Evolutionary conservation across 2,888 invertebrate species (phyloP).

Genomic region (Flexamia atlantica): DNA sequence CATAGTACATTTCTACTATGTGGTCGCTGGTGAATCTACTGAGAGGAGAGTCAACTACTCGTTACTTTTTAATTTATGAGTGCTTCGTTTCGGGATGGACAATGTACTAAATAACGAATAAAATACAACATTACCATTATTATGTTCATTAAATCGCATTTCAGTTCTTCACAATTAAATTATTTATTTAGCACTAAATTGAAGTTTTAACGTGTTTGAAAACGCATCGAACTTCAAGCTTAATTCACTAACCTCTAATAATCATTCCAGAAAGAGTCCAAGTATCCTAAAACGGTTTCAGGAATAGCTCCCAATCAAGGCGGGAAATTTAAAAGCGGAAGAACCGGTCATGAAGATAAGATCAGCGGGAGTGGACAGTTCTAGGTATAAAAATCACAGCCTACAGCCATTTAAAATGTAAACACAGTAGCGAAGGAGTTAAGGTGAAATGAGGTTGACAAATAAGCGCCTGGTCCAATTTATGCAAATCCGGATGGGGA

Average conservation of each 20-base stretch:
- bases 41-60: too few relatives aligned
- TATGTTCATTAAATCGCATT: too few relatives aligned
- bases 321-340: neutral
- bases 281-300: neutral
- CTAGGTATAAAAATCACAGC: constrained; percentile 27
- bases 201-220: too few relatives aligned
- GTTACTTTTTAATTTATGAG: too few relatives aligned
- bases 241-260: neutral
- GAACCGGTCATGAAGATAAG: constrained; percentile 24
- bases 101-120: too few relatives aligned
- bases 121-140: too few relatives aligned
- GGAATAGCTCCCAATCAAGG: neutral
- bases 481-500: constrained; percentile 46
- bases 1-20: too few relatives aligned
- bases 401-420: constrained; percentile 28
- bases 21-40: too few relatives aligned
- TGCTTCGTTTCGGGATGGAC: too few relatives aligned
- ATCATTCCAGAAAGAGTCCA: neutral
- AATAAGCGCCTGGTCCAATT: constrained; percentile 17
- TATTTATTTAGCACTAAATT: too few relatives aligned
- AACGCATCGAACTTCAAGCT: too few relatives aligned
- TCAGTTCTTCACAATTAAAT: too few relatives aligned
- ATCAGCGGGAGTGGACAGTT: constrained; percentile 33
- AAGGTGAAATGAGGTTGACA: constrained; percentile 42
- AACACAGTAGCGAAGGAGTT: constrained; percentile 51